Base-by-base conservation (phyloP, 92 coral and sea anemone species). In the Phenganax subtilis region DNA sequence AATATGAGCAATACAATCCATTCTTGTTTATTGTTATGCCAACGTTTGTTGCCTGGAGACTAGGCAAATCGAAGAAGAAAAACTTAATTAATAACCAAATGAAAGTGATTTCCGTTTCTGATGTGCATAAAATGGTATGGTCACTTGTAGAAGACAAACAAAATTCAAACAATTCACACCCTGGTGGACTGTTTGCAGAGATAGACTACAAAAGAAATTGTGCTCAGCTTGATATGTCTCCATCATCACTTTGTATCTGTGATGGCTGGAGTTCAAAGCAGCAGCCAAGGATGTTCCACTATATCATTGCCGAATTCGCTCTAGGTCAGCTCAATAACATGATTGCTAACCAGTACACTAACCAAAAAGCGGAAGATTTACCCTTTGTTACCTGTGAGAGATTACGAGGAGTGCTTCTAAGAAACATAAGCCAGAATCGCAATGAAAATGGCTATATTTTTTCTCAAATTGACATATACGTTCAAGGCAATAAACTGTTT, bases 261-360 rank as follows among this genome's bases (percentile, higher is more conserved):
- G 91, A 89, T 30, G 93, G 93, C 0, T 76, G 88, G 86, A 85
- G 82, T 52, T 72, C 87, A 2, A 86, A 63, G 81, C 83, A 84
- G 57, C 87, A 71, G 10, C 64, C 83, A 64, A 83, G 75, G 59
- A 80, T 85, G 16, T 88, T 89, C 29, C 87, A 86, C 28, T 61
- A 61, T 6, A 87, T 90, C 53, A 16, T 89, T 10, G 97, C 93
- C 3, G 97, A 91, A 88, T 90, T 89, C 90, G 97, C 91, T 27
- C 74, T 91, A 9, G 93, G 97, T 11, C 75, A 89, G 58, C 87
- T 92, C 10, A 92, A 92, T 55, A 81, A 85, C 54, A 72, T 84
- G 54, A 91, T 91, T 30, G 90, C 88, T 28, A 16, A 80, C 58
- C 90, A 89, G 70, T 88, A 64, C 59, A 82, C 86, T 11, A 81